A percentile compares a stretch with the other conserved stretches of the same genome.
Conservation (phyloP, 2,113 vertebrate genomes). For the Bambusicola thoracicus region DNA sequence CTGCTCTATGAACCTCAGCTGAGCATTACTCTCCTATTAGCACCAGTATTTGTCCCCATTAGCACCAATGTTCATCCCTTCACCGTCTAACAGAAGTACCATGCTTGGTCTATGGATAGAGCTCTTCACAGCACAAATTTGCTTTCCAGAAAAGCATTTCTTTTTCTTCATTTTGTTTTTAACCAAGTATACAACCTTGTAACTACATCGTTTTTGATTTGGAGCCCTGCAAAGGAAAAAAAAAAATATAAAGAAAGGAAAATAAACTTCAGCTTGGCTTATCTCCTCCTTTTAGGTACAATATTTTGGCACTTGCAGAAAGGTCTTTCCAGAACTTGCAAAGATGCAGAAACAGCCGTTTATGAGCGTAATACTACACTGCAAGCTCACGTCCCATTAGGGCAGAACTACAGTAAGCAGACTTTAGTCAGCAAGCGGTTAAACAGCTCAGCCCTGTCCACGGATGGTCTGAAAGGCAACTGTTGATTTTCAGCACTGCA, state of each 20-base stretch:
- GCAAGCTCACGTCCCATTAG: neutral
- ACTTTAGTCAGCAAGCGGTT: neutral
- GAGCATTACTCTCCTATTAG: neutral
- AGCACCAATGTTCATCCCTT: neutral
- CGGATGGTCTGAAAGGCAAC: neutral
- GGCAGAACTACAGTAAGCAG: neutral
- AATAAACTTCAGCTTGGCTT: neutral
- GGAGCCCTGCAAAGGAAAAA: neutral
- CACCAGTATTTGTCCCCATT: neutral
- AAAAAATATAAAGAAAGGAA: neutral
- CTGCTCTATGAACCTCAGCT: neutral
- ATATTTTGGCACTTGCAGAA: neutral
- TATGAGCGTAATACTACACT: neutral
- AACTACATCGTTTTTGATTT: neutral
- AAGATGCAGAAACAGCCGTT: neutral
- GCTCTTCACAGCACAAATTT: neutral
- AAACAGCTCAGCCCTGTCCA: neutral
- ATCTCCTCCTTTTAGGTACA: neutral
- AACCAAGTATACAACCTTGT: neutral
- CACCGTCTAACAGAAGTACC: neutral
- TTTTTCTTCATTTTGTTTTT: neutral
- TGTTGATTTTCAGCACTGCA: slow-evolving; percentile 14
- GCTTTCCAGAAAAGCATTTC: neutral
- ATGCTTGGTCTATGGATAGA: neutral
- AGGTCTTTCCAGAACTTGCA: neutral